Base-by-base conservation (phyloP, 1,140 invertebrate genomes). In the Drosophila rufa region DNA sequence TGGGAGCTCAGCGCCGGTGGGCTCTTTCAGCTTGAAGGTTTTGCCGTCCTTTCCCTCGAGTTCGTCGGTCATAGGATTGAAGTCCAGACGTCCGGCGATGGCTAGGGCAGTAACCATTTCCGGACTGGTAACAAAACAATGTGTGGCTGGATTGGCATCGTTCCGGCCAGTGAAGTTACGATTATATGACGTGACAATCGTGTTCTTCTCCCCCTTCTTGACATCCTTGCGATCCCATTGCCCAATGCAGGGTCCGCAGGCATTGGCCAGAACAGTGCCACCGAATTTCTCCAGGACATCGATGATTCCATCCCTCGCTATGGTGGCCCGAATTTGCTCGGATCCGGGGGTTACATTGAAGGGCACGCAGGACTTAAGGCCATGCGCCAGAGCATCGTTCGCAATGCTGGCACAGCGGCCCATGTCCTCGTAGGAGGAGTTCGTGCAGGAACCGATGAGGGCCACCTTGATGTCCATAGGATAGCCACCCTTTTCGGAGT, bases 331-430 rank as follows among this genome's bases (percentile, higher is more conserved):
- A 76, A 99, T 97, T 93, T 99, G 99, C 92, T 99, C 99, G 0
- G 98, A 99, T 42, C 99, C 99, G 53, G 99, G 99, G 0, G 99
- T 99, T n/a, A 99, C 98, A 92, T 99, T 99, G 94, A 99, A 99
- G 1, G 96, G 95, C 59, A 97, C 96, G 93, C 99, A 99, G 0
- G 98, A 95, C 93, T 99, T 99, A 0, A 99, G 80, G 4, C 99
- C 99, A 91, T 99, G 97, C 3, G 95, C 95, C 86, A 99, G 93
- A 7, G 99, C 99, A 94, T 96, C 95, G 84, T 97, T 97, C 19
- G 98, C 99, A 91, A 99, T 98, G 90, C 96, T 98, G 47, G 98
- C 98, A 90, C 99, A 98, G 51, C 99, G 95, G 61, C 97, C 96
- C 99, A 99, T 99, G 92, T 99, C 99, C 93, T 99, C 99, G 93